A percentile compares a stretch with the other conserved stretches of the same genome.
These are phyloP conservation scores for Apaloderma vittatum DNA, from an alignment of 2,113 vertebrate species.

Conservation along the genomic window DNA sequence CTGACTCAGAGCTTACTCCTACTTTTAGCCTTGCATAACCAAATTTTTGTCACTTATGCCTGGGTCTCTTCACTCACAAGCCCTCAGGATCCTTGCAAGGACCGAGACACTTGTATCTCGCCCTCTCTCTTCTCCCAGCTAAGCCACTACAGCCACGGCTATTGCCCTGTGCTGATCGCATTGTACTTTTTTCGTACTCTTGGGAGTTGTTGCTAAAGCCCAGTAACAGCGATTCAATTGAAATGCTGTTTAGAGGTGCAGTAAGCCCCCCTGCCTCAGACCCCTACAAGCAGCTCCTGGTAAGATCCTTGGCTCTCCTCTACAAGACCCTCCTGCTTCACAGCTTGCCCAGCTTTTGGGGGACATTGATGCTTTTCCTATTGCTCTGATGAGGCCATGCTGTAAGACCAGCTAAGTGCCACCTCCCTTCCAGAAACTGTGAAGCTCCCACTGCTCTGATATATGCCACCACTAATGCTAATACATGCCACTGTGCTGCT, in stretches of 20 bases:
- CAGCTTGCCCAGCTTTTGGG: background rate
- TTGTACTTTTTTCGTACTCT: background rate
- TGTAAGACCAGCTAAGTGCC: background rate
- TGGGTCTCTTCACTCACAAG: background rate
- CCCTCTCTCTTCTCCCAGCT: background rate
- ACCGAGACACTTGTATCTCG: background rate
- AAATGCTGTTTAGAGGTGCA: background rate
- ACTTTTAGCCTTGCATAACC: background rate
- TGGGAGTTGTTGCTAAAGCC: background rate
- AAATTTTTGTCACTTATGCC: background rate
- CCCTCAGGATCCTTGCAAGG: background rate
- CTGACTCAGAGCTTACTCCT: background rate
- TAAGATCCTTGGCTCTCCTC: background rate
- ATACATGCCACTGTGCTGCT: background rate
- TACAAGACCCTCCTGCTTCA: background rate
- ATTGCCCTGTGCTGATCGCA: background rate
- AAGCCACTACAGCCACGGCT: background rate
- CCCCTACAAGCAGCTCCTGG: fast-evolving
- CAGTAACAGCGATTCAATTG: background rate
- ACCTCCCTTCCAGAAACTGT: background rate
- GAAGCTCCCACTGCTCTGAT: background rate
- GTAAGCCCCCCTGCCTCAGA: background rate
- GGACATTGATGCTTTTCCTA: background rate
- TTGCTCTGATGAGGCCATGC: background rate
- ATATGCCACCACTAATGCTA: background rate